phyloP scores from a whole-genome alignment of 2,113 vertebrate genomes.

The Mungos mungo region DNA sequence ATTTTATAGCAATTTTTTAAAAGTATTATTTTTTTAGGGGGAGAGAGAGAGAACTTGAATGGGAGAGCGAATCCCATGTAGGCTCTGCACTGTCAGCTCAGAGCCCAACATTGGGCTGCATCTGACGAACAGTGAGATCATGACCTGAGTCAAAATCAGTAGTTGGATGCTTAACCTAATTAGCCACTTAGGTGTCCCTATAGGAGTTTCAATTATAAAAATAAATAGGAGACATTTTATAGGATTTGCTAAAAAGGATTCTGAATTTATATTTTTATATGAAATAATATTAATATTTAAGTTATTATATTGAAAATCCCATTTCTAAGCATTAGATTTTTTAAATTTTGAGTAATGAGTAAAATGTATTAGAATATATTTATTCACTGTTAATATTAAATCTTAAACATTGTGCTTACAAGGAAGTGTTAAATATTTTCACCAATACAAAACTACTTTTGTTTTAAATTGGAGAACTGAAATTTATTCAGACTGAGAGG shows the following conservation, averaged over 20 bases:
- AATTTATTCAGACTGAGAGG: not conserved
- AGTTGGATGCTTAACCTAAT: too few species aligned
- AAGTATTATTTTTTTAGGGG: too few species aligned
- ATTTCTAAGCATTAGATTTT: constrained; percentile 21
- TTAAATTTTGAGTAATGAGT: not conserved
- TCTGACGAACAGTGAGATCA: too few species aligned
- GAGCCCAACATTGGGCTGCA: too few species aligned
- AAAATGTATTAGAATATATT: not conserved
- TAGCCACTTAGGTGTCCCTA: too few species aligned
- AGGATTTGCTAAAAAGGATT: not conserved
- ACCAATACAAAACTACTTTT: not conserved
- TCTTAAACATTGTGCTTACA: not conserved
- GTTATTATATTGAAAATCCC: not conserved
- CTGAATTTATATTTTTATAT: not conserved
- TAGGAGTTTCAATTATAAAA: not conserved
- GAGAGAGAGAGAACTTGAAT: too few species aligned
- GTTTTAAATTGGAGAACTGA: not conserved
- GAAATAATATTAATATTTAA: not conserved
- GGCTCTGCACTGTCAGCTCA: too few species aligned
- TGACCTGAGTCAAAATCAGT: too few species aligned
- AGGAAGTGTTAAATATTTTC: not conserved
- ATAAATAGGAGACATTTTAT: not conserved
- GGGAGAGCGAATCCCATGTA: too few species aligned
- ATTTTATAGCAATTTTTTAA: not conserved
- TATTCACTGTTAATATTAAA: not conserved